Conservation (phyloP, 2,888 invertebrate genomes). For the Pyrocoelia pectoralis region DNA sequence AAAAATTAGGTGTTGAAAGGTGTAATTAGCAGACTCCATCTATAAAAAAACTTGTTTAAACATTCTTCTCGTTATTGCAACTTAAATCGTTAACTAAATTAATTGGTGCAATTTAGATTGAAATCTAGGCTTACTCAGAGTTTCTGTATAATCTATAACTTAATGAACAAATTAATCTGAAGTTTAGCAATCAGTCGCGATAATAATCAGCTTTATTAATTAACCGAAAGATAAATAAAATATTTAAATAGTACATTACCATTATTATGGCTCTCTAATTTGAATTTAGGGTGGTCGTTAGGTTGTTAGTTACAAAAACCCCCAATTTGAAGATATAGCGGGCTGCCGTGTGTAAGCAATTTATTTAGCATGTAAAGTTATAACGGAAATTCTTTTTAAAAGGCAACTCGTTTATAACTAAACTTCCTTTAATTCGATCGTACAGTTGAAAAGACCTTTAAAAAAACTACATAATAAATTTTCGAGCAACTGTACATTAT, state of each 20-base stretch:
- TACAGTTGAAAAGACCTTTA: not conserved
- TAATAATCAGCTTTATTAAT: not conserved
- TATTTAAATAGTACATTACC: not conserved
- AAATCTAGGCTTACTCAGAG: not conserved
- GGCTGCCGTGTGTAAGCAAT: not conserved
- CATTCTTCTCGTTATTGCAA: no score
- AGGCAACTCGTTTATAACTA: not conserved
- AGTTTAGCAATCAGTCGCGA: not conserved
- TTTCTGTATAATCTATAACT: not conserved
- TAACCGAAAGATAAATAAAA: not conserved
- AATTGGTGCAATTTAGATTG: not conserved
- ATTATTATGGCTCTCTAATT: slow-evolving; percentile 3
- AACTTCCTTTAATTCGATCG: slow-evolving; percentile 1
- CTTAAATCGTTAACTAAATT: no score
- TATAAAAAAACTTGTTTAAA: no score
- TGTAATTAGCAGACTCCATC: no score
- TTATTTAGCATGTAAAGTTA: slow-evolving; percentile 4
- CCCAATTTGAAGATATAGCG: not conserved
- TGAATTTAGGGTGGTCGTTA: slow-evolving; percentile 4
- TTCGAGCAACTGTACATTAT: slow-evolving; percentile 6
- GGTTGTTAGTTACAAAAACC: not conserved
- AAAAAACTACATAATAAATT: not conserved
- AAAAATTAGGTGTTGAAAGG: no score
- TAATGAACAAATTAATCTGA: not conserved
- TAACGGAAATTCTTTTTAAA: slow-evolving; percentile 3